Evolutionary conservation across 1,140 invertebrate genomes (phyloP).

Genomic region (Zaprionus nigranus): DNA sequence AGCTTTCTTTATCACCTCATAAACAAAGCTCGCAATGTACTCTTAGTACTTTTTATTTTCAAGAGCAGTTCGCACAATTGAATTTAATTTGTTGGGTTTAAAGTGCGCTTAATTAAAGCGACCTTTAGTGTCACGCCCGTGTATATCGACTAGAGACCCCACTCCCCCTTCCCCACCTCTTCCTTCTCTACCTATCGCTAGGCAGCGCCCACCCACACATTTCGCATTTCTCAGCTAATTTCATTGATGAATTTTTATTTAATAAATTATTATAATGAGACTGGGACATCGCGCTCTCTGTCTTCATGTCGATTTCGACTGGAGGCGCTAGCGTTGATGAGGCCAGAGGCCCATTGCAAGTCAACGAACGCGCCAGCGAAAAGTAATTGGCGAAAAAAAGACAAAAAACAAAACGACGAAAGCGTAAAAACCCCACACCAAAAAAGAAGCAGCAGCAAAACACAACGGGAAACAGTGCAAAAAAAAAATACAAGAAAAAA

Average conservation of each 20-base stretch:
- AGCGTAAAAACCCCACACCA: not conserved
- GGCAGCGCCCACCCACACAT: conserved; percentile 34
- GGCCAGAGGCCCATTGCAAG: conserved; percentile 38
- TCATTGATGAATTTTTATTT: conserved; percentile 80
- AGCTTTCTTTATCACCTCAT: not conserved
- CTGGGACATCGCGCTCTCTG: not conserved
- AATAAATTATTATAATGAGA: conserved; percentile 78
- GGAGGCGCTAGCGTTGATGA: conserved; percentile 14
- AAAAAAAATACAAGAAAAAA: conserved; percentile 15
- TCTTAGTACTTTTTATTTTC: not conserved
- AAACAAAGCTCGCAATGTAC: not conserved
- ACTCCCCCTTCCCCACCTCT: not conserved
- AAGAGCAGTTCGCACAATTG: conserved; percentile 34
- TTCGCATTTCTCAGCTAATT: conserved; percentile 65
- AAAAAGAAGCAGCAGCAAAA: not conserved
- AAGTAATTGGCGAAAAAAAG: conserved; percentile 22
- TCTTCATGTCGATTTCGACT: conserved; percentile 2
- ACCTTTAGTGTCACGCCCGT: conserved; percentile 70
- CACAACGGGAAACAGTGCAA: conserved; percentile 23
- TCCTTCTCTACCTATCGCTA: not conserved
- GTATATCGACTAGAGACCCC: conserved; percentile 4
- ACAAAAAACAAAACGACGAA: conserved; percentile 8
- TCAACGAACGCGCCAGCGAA: conserved; percentile 44
- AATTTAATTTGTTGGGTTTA: conserved; percentile 54
- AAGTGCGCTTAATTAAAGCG: conserved; percentile 73